phyloP scores from a whole-genome alignment of 2,113 vertebrate species.

The Ceuthmochares aereus region DNA sequence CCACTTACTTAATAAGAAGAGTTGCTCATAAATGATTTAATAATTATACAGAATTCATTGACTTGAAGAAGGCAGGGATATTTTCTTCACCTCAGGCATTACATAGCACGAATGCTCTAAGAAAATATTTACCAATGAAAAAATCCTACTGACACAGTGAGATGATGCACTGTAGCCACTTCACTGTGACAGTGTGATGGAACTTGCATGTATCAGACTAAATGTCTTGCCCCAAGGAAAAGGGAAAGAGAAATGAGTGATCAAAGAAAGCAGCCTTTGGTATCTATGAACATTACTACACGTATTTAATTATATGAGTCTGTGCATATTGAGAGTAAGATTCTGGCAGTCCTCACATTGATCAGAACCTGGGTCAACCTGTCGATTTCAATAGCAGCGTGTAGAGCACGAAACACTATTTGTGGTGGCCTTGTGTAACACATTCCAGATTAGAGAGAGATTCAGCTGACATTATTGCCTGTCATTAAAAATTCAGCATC shows the following conservation, averaged over 20 bases:
- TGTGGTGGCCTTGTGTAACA: background rate
- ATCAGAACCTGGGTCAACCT: background rate
- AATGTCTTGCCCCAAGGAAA: background rate
- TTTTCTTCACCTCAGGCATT: background rate
- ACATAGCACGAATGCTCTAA: background rate
- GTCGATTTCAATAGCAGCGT: background rate
- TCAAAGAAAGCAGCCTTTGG: background rate
- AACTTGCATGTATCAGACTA: background rate
- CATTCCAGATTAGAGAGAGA: background rate
- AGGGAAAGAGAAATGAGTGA: background rate
- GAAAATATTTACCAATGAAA: slow-evolving; percentile 30
- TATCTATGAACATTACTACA: background rate
- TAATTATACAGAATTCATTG: background rate
- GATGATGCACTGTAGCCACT: background rate
- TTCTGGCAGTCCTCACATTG: background rate
- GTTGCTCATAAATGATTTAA: background rate
- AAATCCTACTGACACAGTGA: background rate
- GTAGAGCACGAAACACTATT: background rate
- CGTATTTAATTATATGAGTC: background rate
- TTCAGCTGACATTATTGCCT: background rate
- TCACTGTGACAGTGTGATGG: background rate
- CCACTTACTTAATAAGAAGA: background rate
- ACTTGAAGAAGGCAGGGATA: background rate
- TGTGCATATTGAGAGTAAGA: background rate
- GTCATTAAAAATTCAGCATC: slow-evolving; percentile 43